phyloP scores from a whole-genome alignment of 2,888 invertebrate species.

The Cheilosia urbana region DNA sequence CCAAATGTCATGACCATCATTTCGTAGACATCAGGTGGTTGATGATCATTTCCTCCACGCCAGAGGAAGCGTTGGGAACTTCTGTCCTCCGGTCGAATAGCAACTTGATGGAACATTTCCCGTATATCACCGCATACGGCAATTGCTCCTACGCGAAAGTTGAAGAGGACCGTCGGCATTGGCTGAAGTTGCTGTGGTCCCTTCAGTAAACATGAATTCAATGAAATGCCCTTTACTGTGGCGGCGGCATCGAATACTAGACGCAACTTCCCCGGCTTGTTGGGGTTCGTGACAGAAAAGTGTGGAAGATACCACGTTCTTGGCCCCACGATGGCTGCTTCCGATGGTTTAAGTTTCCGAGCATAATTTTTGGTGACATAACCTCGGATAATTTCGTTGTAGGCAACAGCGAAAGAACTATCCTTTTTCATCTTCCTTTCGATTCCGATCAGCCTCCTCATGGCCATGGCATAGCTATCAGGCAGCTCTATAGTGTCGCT shows the following conservation, averaged over 20 bases:
- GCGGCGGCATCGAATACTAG: too few relatives aligned
- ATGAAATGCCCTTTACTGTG: neutral
- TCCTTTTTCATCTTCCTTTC: slow-evolving; percentile 71
- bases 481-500: slow-evolving; percentile 46
- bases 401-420: slow-evolving; percentile 47
- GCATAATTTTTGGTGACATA: slow-evolving; percentile 73
- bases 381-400: slow-evolving; percentile 55
- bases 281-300: slow-evolving; percentile 73
- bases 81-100: slow-evolving; percentile 76
- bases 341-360: slow-evolving; percentile 37
- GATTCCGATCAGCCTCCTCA: slow-evolving; percentile 43
- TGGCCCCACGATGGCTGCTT: neutral
- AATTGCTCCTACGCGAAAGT: slow-evolving; percentile 79
- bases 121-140: too few relatives aligned
- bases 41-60: slow-evolving; percentile 59
- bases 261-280: slow-evolving; percentile 74
- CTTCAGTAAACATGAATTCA: slow-evolving; percentile 76
- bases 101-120: too few relatives aligned
- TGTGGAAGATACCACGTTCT: slow-evolving; percentile 76
- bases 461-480: slow-evolving; percentile 57
- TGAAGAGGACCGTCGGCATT: slow-evolving; percentile 79
- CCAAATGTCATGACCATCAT: slow-evolving; percentile 67
- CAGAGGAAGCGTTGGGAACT: slow-evolving; percentile 79
- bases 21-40: slow-evolving; percentile 39
- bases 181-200: slow-evolving; percentile 79